Percentiles rank a stretch among this genome's conserved stretches.
These are phyloP conservation scores for Apis cerana DNA, from an alignment of 1,140 invertebrate genomes.

Conservation along the genomic window DNA sequence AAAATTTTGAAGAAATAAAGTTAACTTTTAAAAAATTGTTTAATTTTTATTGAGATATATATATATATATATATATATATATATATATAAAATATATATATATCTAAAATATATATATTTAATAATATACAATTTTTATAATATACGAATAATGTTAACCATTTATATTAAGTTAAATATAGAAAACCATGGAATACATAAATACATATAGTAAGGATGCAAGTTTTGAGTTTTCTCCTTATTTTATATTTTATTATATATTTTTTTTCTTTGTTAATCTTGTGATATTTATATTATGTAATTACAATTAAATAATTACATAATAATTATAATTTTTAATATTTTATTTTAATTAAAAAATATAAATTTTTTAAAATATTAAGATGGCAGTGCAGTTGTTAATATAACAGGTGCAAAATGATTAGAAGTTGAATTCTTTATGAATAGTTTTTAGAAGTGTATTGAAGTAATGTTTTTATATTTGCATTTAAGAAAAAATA, in stretches of 20 bases:
- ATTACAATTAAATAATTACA: too few relatives aligned
- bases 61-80: background rate
- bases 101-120: background rate
- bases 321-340: background rate
- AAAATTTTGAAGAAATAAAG: slow-evolving; percentile 46
- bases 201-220: background rate
- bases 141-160: background rate
- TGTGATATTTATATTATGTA: background rate
- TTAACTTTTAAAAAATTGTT: slow-evolving; percentile 5
- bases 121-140: background rate
- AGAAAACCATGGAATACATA: background rate
- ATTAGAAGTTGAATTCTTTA: slow-evolving; percentile 6
- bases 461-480: background rate
- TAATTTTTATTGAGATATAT: background rate
- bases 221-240: background rate
- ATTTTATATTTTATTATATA: background rate
- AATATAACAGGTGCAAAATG: slow-evolving; percentile 32
- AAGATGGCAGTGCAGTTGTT: slow-evolving; percentile 18
- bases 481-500: slow-evolving; percentile 9
- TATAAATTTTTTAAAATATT: background rate
- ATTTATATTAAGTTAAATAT: background rate
- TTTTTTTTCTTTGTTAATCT: background rate
- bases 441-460: background rate
- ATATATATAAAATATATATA: background rate
- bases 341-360: background rate